Base-by-base conservation (phyloP, 2,113 vertebrate species). In the Dermatemys mawii region DNA sequence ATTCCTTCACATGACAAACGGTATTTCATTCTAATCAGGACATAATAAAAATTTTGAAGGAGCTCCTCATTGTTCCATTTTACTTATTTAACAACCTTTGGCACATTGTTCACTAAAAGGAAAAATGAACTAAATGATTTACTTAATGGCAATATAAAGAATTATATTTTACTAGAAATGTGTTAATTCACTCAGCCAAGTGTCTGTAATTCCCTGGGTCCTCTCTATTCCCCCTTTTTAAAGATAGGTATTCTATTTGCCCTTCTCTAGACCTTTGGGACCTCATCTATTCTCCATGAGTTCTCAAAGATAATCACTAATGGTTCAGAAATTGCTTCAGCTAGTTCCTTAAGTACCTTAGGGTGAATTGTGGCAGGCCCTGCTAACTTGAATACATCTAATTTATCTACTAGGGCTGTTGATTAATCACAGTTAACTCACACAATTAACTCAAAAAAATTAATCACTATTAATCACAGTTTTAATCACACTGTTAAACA, bases 11-110 rank as follows among this genome's bases (percentile, higher is more conserved):
- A 81, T 92, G 87, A 92, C 46, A 89, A 91, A 57, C 32, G 60
- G 53, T 94, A 85, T 87, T 91, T 84, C 85, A 94, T 88, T 67
- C 60, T 44, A 73, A 49, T 83, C 70, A 49, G 80, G 60, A 78
- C 89, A 49, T 9, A 27, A 90, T 57, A 93, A 96, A 86, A 90
- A 87, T 26, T n/a, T 63, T n/a, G 60, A 35, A 63, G 60, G 35
- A 14, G 8, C 60, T 21, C 35, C 35, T 67, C 35, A 80, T 91
- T 35, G 83, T 89, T 81, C 13, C 38, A 29, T 76, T 76, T 26
- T 91, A 89, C 92, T 92, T 95, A 89, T 83, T 93, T 95, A 85
- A 95, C 51, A 92, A 84, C 90, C 70, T 90, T 86, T 76, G 79
- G 17, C 87, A 60, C 67, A 32, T 83, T 38, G 14, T 60, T 89